Percentiles rank a stretch among this genome's conserved stretches.
phyloP scores from a whole-genome alignment of 2,888 invertebrate species.

The Cecidostiba fungosa region DNA sequence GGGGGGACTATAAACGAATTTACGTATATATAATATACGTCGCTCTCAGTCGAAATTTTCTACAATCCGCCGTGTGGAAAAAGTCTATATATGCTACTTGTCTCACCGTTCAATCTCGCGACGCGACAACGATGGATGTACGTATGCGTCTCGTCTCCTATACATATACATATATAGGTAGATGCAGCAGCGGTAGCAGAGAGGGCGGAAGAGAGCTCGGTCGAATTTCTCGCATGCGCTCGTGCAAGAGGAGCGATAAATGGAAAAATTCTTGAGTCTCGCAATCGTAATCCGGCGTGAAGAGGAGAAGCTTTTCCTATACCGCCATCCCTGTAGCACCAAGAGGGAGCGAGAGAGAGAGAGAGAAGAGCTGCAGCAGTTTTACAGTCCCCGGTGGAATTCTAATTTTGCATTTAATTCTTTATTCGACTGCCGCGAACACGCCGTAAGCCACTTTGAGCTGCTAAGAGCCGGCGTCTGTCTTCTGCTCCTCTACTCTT shows the following conservation, averaged over 20 bases:
- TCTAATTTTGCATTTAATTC: conserved; percentile 73
- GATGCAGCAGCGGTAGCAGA: neutral
- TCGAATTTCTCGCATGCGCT: conserved; percentile 76
- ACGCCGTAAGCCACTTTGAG: conserved; percentile 65
- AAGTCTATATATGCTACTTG: conserved; percentile 10
- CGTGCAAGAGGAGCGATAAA: conserved; percentile 78
- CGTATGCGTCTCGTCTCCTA: neutral
- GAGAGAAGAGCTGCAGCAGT: conserved; percentile 18
- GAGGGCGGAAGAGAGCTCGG: conserved; percentile 40
- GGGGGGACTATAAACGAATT: too few species aligned
- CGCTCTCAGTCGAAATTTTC: too few species aligned
- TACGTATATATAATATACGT: too few species aligned
- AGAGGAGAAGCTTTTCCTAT: conserved; percentile 53
- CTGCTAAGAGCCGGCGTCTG: conserved; percentile 54
- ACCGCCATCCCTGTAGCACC: neutral
- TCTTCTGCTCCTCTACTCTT: conserved; percentile 1
- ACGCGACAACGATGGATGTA: conserved; percentile 24
- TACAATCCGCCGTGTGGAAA: neutral
- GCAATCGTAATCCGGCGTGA: conserved; percentile 75
- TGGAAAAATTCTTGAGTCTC: conserved; percentile 78
- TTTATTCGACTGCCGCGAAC: conserved; percentile 69
- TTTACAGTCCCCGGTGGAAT: conserved; percentile 64
- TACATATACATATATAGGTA: neutral
- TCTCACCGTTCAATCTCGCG: conserved; percentile 51
- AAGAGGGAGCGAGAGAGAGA: conserved; percentile 35